phyloP scores from a whole-genome alignment of 2,797 vertebrate species.

The Galago senegalensis region DNA sequence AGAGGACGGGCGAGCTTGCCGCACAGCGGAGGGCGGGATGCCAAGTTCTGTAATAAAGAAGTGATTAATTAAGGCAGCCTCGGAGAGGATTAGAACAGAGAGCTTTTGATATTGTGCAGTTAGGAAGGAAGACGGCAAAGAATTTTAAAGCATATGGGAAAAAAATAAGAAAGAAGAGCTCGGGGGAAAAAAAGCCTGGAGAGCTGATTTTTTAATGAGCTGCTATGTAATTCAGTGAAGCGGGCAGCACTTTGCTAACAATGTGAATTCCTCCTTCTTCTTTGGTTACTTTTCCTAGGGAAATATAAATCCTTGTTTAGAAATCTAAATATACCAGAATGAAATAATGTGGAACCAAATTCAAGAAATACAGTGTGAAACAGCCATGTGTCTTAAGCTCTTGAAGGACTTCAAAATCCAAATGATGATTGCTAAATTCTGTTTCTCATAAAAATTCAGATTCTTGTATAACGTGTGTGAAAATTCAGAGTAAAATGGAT shows the following conservation, averaged over 20 bases:
- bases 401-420: background rate
- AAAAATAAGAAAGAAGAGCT: conserved; percentile 38
- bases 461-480: too few species aligned
- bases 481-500: too few species aligned
- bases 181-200: background rate
- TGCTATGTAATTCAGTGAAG: background rate
- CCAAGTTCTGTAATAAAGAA: conserved; percentile 81
- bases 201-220: background rate
- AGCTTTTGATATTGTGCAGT: conserved; percentile 77
- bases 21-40: conserved; percentile 68
- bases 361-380: conserved; percentile 41
- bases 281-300: conserved; percentile 2
- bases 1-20: conserved; percentile 36
- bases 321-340: background rate
- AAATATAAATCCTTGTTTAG: conserved; percentile 24
- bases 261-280: background rate
- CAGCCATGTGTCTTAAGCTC: background rate
- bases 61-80: conserved; percentile 75
- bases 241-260: background rate
- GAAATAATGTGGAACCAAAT: background rate
- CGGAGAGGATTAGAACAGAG: conserved; percentile 81
- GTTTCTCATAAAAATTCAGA: too few species aligned
- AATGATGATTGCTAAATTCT: background rate
- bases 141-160: conserved; percentile 71
- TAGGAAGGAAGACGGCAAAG: conserved; percentile 71